These are phyloP conservation scores for Danaus chrysippus DNA, from an alignment of 2,888 invertebrate genomes.

Conservation along the genomic window DNA sequence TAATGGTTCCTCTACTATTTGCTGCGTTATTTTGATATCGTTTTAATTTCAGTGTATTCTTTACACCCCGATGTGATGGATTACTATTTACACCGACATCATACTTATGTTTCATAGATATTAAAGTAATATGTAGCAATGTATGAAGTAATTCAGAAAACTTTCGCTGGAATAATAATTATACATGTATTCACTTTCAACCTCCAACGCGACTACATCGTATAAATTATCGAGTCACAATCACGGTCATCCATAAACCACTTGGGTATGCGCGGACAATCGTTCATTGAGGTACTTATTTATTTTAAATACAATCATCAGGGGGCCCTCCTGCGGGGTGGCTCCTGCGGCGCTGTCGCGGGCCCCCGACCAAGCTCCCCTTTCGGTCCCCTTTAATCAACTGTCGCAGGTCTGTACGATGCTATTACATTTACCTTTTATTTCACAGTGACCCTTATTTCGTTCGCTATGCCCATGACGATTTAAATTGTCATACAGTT, in stretches of 20 bases:
- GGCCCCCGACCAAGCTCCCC: conserved; percentile 71
- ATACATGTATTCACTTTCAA: conserved; percentile 20
- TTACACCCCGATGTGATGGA: conserved; percentile 9
- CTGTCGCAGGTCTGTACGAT: conserved; percentile 69
- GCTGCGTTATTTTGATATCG: conserved; percentile 46
- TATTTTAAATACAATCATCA: conserved; percentile 80
- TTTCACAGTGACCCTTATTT: conserved; percentile 26
- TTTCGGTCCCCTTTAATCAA: conserved; percentile 79
- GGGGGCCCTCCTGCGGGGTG: conserved; percentile 67
- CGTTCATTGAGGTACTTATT: conserved; percentile 79
- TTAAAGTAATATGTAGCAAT: neutral
- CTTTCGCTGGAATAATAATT: conserved; percentile 9
- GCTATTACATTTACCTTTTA: conserved; percentile 47
- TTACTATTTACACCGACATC: neutral
- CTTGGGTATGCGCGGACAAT: conserved; percentile 68
- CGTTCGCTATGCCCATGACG: conserved; percentile 8
- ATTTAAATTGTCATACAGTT: conserved; percentile 38
- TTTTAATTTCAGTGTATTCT: conserved; percentile 24
- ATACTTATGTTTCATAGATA: neutral
- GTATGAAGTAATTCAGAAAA: neutral
- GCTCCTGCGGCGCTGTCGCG: conserved; percentile 73
- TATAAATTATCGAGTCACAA: conserved; percentile 57
- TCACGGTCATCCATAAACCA: conserved; percentile 57
- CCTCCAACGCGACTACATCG: conserved; percentile 28
- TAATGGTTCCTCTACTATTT: conserved; percentile 55